Base-by-base conservation (phyloP, 2,797 vertebrate genomes). In the Prunella strophiata region DNA sequence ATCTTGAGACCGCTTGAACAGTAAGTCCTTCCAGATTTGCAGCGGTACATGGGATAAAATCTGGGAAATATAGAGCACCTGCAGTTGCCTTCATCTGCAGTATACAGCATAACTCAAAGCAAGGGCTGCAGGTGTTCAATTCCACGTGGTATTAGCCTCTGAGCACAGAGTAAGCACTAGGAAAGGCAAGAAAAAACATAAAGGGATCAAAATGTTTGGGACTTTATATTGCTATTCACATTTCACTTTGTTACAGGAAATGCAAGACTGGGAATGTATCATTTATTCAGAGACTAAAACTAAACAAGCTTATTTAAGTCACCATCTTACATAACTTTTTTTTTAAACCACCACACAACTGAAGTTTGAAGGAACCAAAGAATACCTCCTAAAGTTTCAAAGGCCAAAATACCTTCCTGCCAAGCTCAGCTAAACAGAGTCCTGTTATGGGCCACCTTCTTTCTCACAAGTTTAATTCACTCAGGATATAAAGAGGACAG, bases 91-190 rank as follows among this genome's bases (percentile, higher is more conserved):
- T 95, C 72, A 92, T 77, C 87, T 94, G 78, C 66, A 83, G n/a
- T 68, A 81, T 23, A 68, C 32, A 93, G 71, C 27, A 52, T 51
- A 92, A 94, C 68, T 67, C 1, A 1, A 94, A 93, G 71, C 2
- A 0, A 94, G 90, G 94, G 80, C 77, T 96, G 88, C 89, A 87
- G 81, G 71, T 95, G 91, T 93, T 96, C 91, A 92, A 80, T 83
- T 89, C 91, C 86, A 74, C 9, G 11, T 32, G 45, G 74, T 77
- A 87, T 91, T 93, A 87, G 59, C 61, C 45, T 77, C 61, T 43
- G 32, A 87, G 71, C 52, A 93, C 12, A 0, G 5, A 91, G 50
- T 21, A 88, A 84, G 66, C 55, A 66, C 51, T 54, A 68, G 58
- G 48, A 59, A 80, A 94, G 40, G 52, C 67, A 76, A 93, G 54